These are phyloP conservation scores for Sminthopsis crassicaudata DNA, from an alignment of 2,113 vertebrate species.

Conservation along the genomic window DNA sequence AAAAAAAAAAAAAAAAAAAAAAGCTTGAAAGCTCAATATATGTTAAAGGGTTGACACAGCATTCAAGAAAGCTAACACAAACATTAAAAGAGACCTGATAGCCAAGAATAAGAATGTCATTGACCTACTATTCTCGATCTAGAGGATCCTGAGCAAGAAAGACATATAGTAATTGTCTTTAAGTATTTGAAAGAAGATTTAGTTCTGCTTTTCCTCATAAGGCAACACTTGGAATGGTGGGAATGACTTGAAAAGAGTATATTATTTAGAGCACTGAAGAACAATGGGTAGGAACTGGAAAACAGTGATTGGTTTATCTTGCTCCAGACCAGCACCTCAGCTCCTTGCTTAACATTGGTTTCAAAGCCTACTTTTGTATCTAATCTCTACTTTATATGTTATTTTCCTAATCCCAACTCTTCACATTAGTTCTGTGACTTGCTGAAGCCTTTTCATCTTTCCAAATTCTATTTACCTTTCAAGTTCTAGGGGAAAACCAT, in stretches of 20 bases:
- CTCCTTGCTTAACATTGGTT: neutral
- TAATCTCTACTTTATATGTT: neutral
- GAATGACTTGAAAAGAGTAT: neutral
- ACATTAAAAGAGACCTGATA: neutral
- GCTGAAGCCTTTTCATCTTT: neutral
- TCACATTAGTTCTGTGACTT: neutral
- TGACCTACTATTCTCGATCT: neutral
- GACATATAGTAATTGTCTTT: neutral
- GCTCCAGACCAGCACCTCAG: neutral
- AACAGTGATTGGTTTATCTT: neutral
- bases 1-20: too few relatives aligned
- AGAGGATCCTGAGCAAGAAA: neutral
- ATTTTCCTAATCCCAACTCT: neutral
- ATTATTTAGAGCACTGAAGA: neutral
- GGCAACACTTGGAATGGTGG: neutral
- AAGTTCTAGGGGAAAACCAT: neutral
- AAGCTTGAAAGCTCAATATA: neutral
- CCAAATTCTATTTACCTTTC: neutral
- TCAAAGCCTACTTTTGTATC: neutral
- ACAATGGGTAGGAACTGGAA: neutral
- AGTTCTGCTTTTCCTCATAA: neutral
- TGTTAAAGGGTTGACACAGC: neutral
- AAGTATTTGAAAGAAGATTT: neutral
- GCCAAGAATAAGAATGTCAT: neutral
- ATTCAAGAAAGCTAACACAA: neutral